phyloP scores from a whole-genome alignment of 2,113 vertebrate genomes.

The Blennius ocellaris region DNA sequence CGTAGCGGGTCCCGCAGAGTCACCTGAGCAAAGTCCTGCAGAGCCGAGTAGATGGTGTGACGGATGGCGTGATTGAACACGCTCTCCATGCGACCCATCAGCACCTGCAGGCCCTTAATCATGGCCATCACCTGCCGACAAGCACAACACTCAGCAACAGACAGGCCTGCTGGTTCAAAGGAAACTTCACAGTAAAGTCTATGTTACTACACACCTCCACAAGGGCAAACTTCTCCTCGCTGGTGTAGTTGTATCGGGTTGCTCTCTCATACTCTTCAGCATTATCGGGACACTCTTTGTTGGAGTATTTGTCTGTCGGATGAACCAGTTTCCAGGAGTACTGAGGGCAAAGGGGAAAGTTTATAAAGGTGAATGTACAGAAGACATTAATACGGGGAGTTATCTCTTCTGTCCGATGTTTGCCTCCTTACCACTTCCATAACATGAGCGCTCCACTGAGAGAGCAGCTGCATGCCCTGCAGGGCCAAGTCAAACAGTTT shows the following conservation, averaged over 20 bases:
- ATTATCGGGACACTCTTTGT: constrained; percentile 97
- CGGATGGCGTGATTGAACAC: constrained; percentile 99
- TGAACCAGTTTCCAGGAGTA: constrained; percentile 99
- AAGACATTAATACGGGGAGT: not conserved
- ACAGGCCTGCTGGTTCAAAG: accelerated
- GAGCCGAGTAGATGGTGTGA: constrained; percentile 96
- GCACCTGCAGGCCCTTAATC: constrained; percentile 96
- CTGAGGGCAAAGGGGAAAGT: constrained; percentile 67
- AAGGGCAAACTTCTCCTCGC: constrained; percentile 98
- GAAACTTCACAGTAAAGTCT: not conserved
- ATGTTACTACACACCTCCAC: constrained; percentile 89
- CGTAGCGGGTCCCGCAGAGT: constrained; percentile 92
- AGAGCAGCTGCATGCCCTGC: constrained; percentile 96
- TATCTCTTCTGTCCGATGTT: not conserved
- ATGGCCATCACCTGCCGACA: constrained; percentile 86
- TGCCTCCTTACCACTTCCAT: constrained; percentile 95
- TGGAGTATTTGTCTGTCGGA: constrained; percentile 99
- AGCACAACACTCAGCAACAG: not conserved
- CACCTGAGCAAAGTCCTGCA: constrained; percentile 98
- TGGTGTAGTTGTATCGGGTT: constrained; percentile 98
- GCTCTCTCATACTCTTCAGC: constrained; percentile 97
- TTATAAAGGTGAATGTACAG: not conserved
- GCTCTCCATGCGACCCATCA: constrained; percentile 99
- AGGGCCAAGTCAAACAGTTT: constrained; percentile 96
- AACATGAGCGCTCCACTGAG: constrained; percentile 98